Evolutionary conservation across 2,797 vertebrate genomes (phyloP).

Genomic region (Cossypha heuglini): DNA sequence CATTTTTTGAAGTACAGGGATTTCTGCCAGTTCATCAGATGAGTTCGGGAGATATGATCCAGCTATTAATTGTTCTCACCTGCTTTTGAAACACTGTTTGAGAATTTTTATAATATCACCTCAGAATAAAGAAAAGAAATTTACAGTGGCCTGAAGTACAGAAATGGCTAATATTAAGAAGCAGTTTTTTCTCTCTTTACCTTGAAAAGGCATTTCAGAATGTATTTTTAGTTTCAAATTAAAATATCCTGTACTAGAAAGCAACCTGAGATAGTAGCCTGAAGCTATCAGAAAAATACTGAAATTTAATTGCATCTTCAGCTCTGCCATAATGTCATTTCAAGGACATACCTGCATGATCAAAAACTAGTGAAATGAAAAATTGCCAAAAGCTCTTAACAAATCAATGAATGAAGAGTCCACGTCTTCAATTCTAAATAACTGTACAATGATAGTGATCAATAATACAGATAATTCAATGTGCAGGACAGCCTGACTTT

Average conservation of each 20-base stretch:
- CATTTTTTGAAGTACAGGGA: neutral
- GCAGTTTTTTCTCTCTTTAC: neutral
- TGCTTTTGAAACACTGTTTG: neutral
- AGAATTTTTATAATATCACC: neutral
- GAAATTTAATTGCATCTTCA: neutral
- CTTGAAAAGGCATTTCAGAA: neutral
- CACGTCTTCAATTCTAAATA: neutral
- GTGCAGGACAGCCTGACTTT: neutral
- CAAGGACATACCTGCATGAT: neutral
- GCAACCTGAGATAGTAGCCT: neutral
- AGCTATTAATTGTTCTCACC: neutral
- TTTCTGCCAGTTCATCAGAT: neutral
- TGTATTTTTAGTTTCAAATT: neutral
- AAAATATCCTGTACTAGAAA: neutral
- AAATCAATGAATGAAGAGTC: neutral
- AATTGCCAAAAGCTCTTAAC: neutral
- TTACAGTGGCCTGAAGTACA: neutral
- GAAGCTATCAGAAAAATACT: neutral
- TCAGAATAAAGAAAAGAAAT: neutral
- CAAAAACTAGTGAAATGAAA: slow-evolving; percentile 3
- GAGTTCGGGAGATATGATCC: neutral
- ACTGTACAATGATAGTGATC: neutral
- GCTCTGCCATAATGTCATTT: neutral
- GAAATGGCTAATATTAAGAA: neutral
- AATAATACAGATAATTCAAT: neutral